Percentiles rank a stretch among this genome's conserved stretches.
These are phyloP conservation scores for Odontamblyopus rebecca DNA, from an alignment of 2,797 vertebrate species.

Conservation along the genomic window DNA sequence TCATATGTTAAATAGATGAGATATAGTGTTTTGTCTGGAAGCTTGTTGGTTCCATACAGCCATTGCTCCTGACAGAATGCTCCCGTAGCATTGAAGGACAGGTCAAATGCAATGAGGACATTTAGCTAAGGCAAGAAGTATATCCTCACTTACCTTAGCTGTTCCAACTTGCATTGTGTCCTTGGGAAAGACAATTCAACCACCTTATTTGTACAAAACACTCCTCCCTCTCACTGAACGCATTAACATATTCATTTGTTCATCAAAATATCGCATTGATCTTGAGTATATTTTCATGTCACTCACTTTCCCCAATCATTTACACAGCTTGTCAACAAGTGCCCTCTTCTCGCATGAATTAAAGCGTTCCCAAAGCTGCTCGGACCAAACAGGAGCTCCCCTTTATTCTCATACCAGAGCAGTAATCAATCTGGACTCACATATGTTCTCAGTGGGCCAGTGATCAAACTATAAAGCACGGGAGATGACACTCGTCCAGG, in stretches of 20 bases:
- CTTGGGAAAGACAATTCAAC: no score
- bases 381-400: slow-evolving; percentile 24
- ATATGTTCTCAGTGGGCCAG: slow-evolving; percentile 49
- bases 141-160: no score
- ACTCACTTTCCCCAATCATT: slow-evolving; percentile 16
- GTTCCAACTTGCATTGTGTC: no score
- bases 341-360: slow-evolving; percentile 24
- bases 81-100: no score
- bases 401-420: slow-evolving; percentile 43
- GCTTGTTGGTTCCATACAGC: no score
- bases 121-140: no score
- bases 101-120: no score
- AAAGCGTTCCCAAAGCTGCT: slow-evolving; percentile 9
- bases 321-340: slow-evolving; percentile 17
- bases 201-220: no score
- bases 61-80: no score
- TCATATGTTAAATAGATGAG: no score
- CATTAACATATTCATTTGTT: neutral
- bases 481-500: slow-evolving; percentile 44
- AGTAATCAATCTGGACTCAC: slow-evolving; percentile 52
- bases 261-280: neutral
- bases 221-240: no score
- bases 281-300: neutral
- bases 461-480: slow-evolving; percentile 49
- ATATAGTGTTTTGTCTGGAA: no score